Evolutionary conservation across 1,140 invertebrate genomes (phyloP), one percentile per base, ranked within the genome.

Genomic region (Contarinia nasturtii): DNA sequence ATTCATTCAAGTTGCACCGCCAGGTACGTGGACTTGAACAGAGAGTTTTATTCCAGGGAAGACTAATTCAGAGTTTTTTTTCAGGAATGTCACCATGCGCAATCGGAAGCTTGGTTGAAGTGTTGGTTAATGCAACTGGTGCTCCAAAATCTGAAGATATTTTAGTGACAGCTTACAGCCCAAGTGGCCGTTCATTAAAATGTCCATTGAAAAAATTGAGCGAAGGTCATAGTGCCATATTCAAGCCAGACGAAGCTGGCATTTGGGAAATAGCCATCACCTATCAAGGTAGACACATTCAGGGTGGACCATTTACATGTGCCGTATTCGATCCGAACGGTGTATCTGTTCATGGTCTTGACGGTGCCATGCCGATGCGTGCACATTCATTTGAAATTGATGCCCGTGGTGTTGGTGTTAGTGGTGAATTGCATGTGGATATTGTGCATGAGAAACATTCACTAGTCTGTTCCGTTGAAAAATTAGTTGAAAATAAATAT

Each of bases 261-360:
- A 86, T 92, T 56, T 98, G 93, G 92, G 82, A 86, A 52, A 92
- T 98, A 45, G 84, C 85, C 50, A 93, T 98, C 49, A 81, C 86
- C 18, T 96, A 96, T 63, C 89, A 94, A 56, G 88, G 86, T 34
- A 82, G 90, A 58, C 88, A 96, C 60, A 96, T 98, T 54, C 82
- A 88, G 65, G 93, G 92, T 42, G 90, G 90, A 46, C 94, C 94
- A 2, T 98, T 96, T 66, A 87, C 85, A 1, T 97, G 94, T 59
- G 88, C 93, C 59, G 93, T 98, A 0, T 98, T 93, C 56, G 93
- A 98, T 67, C 86, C 93, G 1, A 80, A 87, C 51, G 83, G 86
- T 14, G 80, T 95, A 14, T 78, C 82, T 49, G 80, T 90, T 45
- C 70, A 70, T 48, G 75, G 74, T 1, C 54, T 77, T 2, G 87